Conservation (phyloP, 2,113 vertebrate species). For the Rallus limicola region DNA sequence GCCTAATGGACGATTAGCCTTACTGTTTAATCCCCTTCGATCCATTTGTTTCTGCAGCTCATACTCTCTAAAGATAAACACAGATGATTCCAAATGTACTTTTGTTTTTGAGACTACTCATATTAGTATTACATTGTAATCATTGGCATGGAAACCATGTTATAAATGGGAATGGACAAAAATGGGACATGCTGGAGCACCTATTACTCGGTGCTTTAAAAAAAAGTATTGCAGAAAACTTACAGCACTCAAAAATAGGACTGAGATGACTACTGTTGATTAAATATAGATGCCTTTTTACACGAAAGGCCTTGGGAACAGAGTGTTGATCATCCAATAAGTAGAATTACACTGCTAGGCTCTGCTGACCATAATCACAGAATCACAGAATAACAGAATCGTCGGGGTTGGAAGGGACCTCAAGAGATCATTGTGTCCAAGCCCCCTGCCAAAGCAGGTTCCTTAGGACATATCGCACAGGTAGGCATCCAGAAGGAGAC, state of each 20-base stretch:
- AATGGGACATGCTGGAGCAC: not conserved
- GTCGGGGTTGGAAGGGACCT: too few species aligned
- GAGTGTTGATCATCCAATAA: not conserved
- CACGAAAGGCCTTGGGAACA: not conserved
- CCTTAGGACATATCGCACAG: too few species aligned
- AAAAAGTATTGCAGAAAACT: not conserved
- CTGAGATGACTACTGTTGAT: not conserved
- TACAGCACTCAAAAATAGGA: not conserved
- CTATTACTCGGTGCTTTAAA: not conserved
- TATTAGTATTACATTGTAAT: not conserved
- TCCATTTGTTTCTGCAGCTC: not conserved
- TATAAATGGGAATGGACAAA: not conserved
- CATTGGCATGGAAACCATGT: not conserved
- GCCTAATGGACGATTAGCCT: conserved; percentile 63
- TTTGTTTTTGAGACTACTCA: conserved; percentile 11
- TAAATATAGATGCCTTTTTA: not conserved
- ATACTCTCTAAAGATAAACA: conserved; percentile 17
- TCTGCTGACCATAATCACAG: not conserved
- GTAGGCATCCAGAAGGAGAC: too few species aligned
- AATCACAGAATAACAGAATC: too few species aligned
- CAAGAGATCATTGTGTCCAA: too few species aligned
- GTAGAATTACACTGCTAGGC: not conserved
- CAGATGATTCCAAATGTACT: not conserved
- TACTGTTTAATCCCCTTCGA: conserved; percentile 40
- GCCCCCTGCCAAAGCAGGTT: too few species aligned